Base-by-base conservation (phyloP, 2,113 vertebrate species). In the Cairina moschata region DNA sequence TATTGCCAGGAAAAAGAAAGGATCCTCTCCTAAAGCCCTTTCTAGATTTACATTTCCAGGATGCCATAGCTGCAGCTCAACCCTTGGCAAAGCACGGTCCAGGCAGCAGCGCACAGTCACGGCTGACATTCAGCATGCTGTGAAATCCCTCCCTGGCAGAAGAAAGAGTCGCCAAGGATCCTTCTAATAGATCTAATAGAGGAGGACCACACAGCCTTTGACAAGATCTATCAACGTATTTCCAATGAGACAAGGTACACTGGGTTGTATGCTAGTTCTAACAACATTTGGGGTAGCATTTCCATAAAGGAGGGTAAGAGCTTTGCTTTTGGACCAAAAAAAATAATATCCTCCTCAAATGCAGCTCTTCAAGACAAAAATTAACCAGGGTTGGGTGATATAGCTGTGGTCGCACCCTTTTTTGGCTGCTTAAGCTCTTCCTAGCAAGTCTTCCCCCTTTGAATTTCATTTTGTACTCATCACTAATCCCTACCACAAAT, bases 191-290 rank as follows among this genome's bases (percentile, higher is more conserved):
- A 73, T 58, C 67, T 83, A 40, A 74, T 17, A 42, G 28, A n/a
- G 38, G 8, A 44, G 55, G 50, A 56, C 16, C 50, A 40, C 75
- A 44, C 2, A 21, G 50, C 59, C 48, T 91, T 46, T n/a, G 60
- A 86, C 0, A 15, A 40, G 55, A 83, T 55, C 72, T 83, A 67
- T 21, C 59, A 81, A 82, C 6, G 46, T 52, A 59, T 52, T 93
- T 46, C 79, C 80, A 87, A 62, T 0, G 1, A 67, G 17, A 79
- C 29, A 69, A 79, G 36, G 62, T 9, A 88, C 62, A 89, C 13
- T 0, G 0, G 26, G 62, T 55, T 31, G 17, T 21, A 56, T 0
- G 0, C 13, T 71, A 62, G 26, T 21, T 80, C 42, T 44, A 34
- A 68, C 95, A 87, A 21, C 3, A 77, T 59, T n/a, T 80, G 31